Conservation (phyloP, 1,140 invertebrate genomes). For the Bombyx mandarina region DNA sequence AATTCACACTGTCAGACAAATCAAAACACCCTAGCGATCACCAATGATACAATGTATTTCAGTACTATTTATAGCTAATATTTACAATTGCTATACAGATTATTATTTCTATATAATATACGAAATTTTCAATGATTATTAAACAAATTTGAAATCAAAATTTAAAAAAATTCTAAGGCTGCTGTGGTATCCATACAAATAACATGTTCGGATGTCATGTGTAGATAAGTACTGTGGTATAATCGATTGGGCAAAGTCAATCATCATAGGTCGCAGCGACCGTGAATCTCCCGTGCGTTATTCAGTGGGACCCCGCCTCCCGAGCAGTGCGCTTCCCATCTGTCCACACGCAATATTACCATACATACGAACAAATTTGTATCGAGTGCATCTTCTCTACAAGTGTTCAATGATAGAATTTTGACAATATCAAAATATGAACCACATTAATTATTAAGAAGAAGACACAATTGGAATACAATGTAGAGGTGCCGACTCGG, state of each 20-base stretch:
- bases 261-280: conserved; percentile 59
- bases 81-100: too few species aligned
- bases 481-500: conserved; percentile 61
- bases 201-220: conserved; percentile 30
- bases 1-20: conserved; percentile 36
- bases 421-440: conserved; percentile 17
- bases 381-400: background rate
- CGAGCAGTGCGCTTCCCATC: conserved; percentile 47
- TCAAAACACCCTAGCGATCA: conserved; percentile 22
- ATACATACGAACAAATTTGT: background rate
- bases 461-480: conserved; percentile 31
- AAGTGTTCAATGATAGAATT: conserved; percentile 6
- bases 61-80: too few species aligned
- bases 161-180: conserved; percentile 21
- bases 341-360: conserved; percentile 2
- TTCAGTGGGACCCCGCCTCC: conserved; percentile 48
- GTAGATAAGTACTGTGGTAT: conserved; percentile 47
- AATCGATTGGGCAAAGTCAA: conserved; percentile 67
- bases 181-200: conserved; percentile 32
- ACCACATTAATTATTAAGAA: conserved; percentile 27
- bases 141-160: too few species aligned
- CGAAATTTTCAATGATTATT: too few species aligned
- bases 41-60: conserved; percentile 1
- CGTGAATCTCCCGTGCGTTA: conserved; percentile 53
- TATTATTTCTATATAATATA: too few species aligned